Evolutionary conservation across 2,113 vertebrate species (phyloP).

Genomic region (Clinocottus analis): DNA sequence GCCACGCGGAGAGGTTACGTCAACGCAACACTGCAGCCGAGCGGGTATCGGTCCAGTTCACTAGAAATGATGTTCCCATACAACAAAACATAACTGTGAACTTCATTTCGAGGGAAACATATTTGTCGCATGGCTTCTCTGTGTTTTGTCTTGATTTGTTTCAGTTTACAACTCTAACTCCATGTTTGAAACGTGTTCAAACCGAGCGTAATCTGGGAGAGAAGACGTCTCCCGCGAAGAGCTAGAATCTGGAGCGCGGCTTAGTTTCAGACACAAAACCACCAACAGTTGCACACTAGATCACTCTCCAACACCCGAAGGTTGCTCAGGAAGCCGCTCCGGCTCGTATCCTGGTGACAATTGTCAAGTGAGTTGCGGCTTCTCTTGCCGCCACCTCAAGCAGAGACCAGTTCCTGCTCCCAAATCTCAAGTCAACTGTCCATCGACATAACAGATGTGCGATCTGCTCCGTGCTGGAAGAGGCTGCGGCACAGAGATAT

Average conservation of each 20-base stretch:
- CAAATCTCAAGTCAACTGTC: constrained; percentile 42
- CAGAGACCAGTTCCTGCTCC: constrained; percentile 26
- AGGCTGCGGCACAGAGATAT: constrained; percentile 56
- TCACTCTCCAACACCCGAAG: not conserved
- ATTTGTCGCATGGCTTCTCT: not conserved
- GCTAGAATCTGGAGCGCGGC: too few species aligned
- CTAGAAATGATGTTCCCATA: not conserved
- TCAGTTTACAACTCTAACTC: not conserved
- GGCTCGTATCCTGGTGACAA: not conserved
- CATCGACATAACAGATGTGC: constrained; percentile 68
- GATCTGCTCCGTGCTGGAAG: constrained; percentile 43
- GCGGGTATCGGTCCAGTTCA: not conserved
- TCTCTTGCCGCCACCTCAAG: constrained; percentile 28
- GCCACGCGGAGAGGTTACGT: constrained; percentile 19
- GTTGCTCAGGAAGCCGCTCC: constrained; percentile 8
- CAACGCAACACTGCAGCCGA: constrained; percentile 14
- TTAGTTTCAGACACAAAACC: not conserved
- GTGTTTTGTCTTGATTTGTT: not conserved
- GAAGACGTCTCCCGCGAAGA: too few species aligned
- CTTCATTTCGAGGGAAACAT: too few species aligned
- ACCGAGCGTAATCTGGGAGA: too few species aligned
- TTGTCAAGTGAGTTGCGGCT: constrained; percentile 18
- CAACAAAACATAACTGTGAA: not conserved
- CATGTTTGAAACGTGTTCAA: not conserved
- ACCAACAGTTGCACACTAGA: not conserved